Base-by-base conservation (phyloP, 2,113 vertebrate genomes). In the Zapornia atra region DNA sequence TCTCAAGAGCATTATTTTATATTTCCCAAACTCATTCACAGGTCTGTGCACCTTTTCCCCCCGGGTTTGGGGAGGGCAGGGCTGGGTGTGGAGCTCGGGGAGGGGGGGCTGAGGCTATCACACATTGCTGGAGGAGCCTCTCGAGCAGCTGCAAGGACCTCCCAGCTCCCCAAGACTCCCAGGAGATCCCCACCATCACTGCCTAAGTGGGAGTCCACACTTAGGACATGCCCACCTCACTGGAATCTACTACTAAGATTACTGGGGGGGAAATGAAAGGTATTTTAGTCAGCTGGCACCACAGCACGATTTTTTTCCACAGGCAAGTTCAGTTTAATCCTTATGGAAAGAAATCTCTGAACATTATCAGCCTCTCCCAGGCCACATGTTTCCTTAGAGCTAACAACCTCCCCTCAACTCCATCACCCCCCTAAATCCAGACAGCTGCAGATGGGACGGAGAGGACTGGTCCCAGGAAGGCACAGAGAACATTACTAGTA, bases 281-380 rank as follows among this genome's bases (percentile, higher is more conserved):
- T 9, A 22, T 48, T 86, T 61, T 6, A 46, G 12, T 76, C 15
- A 34, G 76, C 36, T 69, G n/a, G 12, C 61, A 72, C 57, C 21
- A 1, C 6, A 29, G 10, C 3, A 7, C 2, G 0, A 29, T 5
- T 38, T 82, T 72, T 48, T 33, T 76, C 25, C 12, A 6, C 7
- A 59, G 21, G 13, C 4, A 82, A 66, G 7, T 12, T 51, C 38
- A 42, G 6, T 73, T 65, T 63, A 48, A 84, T 40, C 40, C 36
- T 61, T 28, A 31, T 3, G 22, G 61, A 57, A 72, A 60, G 31
- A 25, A 44, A 17, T 24, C 18, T 11, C 6, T 34, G 21, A 48
- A 28, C 4, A 5, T 36, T 21, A 13, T 13, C 56, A 53, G 11
- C 42, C 22, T 44, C 53, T 76, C 50, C 31, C 17, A 8, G 20